Evolutionary conservation across 2,888 invertebrate genomes (phyloP), one percentile per base, ranked within the genome.

Genomic region (Junonia oenone): DNA sequence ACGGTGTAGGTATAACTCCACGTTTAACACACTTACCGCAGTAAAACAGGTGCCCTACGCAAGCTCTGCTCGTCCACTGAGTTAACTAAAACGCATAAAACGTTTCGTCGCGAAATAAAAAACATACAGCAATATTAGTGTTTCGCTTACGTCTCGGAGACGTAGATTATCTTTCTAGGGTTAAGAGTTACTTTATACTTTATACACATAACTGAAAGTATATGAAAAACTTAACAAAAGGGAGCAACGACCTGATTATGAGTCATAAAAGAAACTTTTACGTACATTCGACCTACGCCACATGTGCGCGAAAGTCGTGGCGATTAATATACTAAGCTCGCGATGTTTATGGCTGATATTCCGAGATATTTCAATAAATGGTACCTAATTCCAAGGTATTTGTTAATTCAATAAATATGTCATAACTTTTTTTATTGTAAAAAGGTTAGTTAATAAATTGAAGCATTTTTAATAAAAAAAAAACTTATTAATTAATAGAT

Each of bases 191-290:
- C 37, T 37, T 37, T 17, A n/a, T 11, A n/a, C 31, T n/a, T 33
- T 9, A 33, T n/a, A 33, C n/a, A 33, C 4, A 33, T 33, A 33
- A 3, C 31, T 33, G n/a, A 33, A 33, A 11, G 31, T 33, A 33
- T 33, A 33, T 33, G 31, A 19, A 50, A 55, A 50, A 29, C 50
- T 38, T 31, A 29, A 19, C 37, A 29, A 46, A 55, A 46, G 37
- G 38, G 50, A 37, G 9, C 45, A 51, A 45, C 45, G 45, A 40
- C 33, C 22, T 11, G 5, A 29, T 46, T 55, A 55, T 46, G 46
- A 22, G 9, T 37, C 51, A 29, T 55, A 55, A 55, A 55, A 51
- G 19, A 15, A 27, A 46, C 51, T 31, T 55, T 50, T 46, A 46
- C 46, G 50, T 51, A 46, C 46, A 40, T 46, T 45, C 40, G 38